Conservation (phyloP, 2,113 vertebrate genomes). For the Nothoprocta perdicaria region DNA sequence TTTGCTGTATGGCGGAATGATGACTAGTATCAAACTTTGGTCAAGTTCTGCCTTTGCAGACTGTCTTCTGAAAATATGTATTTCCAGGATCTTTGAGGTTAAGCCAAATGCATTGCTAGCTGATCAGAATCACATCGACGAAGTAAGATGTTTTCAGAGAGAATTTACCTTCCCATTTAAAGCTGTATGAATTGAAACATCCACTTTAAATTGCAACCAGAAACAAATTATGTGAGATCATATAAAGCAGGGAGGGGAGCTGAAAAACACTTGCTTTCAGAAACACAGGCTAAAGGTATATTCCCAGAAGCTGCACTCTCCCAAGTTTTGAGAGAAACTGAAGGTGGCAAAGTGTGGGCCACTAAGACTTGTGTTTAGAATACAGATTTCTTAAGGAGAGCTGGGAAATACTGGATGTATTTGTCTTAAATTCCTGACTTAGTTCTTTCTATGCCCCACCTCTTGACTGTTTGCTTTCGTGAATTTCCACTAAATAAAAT, state of each 20-base stretch:
- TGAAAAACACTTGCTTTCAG: conserved; percentile 12
- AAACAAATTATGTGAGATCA: neutral
- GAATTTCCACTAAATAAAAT: neutral
- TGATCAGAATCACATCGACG: neutral
- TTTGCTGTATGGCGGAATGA: neutral
- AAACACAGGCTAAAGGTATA: neutral
- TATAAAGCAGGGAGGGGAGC: neutral
- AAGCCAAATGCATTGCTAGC: neutral
- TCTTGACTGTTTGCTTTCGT: conserved; percentile 42
- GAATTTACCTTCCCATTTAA: neutral
- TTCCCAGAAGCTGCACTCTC: neutral
- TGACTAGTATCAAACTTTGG: neutral
- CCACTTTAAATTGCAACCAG: neutral
- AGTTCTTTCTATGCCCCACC: conserved; percentile 21
- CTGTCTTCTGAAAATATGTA: neutral
- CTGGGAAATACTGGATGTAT: conserved; percentile 6
- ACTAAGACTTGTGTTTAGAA: neutral
- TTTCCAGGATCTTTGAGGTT: neutral
- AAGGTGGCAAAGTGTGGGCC: neutral
- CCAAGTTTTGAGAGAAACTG: neutral
- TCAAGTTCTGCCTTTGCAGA: neutral
- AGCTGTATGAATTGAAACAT: neutral
- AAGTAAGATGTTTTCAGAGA: neutral
- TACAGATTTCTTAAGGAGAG: neutral
- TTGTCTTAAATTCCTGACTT: neutral